Evolutionary conservation across 2,888 invertebrate species (phyloP), one percentile per base, ranked within the genome.

Genomic region (Furcula furcula): DNA sequence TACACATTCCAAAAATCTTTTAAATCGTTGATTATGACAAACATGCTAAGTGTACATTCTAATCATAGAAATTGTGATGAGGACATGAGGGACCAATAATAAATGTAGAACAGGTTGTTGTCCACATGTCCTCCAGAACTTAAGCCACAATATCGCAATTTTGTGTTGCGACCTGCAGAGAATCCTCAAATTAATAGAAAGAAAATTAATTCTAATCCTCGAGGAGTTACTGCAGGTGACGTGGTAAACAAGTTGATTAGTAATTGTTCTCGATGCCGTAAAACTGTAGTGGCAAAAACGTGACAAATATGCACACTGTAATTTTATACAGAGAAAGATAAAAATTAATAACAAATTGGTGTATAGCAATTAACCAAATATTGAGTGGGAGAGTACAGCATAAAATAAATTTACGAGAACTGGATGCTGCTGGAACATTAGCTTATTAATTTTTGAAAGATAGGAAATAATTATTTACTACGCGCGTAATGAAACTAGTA

Each of bases 31-130:
- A n/a, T n/a, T n/a, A n/a, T n/a, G n/a, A n/a, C n/a, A n/a, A n/a
- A n/a, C n/a, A n/a, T n/a, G 14, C 12, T 36, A 3, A 13, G 16
- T 11, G 12, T 30, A 1, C 31, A 36, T 19, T 30, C 36, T 10
- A 30, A 30, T 9, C 23, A 31, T 26, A n/a, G 4, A 16, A 28
- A 18, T 28, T 28, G 28, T 28, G 28, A 28, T n/a, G 28, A 28
- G 15, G 28, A 18, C 7, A 9, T 28, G 7, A 18, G 28, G 18
- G 28, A 1, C 21, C 7, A 31, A 11, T 12, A 9, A 16, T 13
- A 20, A 20, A 20, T 7, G 20, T 20, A 20, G n/a, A n/a, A n/a
- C n/a, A n/a, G n/a, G n/a, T n/a, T n/a, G n/a, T n/a, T n/a, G n/a
- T n/a, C n/a, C n/a, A n/a, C 20, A 20, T 7, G 7, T 7, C 20